Evolutionary conservation across 2,113 vertebrate species (phyloP).

Genomic region (Anas platyrhynchos): DNA sequence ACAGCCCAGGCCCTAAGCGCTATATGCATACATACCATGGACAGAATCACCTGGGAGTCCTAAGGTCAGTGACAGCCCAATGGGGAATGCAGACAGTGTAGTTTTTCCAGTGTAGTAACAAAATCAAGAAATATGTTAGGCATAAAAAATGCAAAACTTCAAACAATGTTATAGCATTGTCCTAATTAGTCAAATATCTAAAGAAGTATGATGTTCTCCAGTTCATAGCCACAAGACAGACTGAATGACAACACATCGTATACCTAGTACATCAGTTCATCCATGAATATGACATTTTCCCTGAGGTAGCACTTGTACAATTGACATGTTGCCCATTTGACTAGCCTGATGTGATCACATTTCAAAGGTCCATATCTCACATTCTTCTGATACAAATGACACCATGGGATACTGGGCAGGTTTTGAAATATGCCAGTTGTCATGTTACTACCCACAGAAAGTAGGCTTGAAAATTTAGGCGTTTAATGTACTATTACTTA

Average conservation of each 20-base stretch:
- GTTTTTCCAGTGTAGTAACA: not conserved
- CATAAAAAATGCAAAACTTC: not conserved
- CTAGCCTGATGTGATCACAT: not conserved
- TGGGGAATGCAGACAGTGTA: not conserved
- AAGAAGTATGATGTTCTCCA: not conserved
- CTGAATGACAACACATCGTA: not conserved
- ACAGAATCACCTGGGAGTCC: not conserved
- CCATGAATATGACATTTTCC: not conserved
- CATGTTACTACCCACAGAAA: not conserved
- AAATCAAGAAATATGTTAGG: not conserved
- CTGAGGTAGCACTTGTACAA: not conserved
- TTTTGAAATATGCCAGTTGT: not conserved
- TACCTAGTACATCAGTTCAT: not conserved
- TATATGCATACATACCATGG: fast-evolving
- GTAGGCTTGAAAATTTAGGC: not conserved
- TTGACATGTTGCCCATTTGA: not conserved
- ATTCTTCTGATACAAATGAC: not conserved
- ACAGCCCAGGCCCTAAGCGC: not conserved
- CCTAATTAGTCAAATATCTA: not conserved
- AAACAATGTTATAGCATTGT: not conserved
- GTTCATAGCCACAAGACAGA: not conserved
- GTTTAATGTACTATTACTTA: not conserved
- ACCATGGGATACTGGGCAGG: not conserved
- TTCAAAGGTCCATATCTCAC: not conserved
- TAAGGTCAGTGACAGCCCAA: not conserved